These are phyloP conservation scores for Myotis daubentonii DNA, from an alignment of 2,797 vertebrate genomes.

Conservation along the genomic window DNA sequence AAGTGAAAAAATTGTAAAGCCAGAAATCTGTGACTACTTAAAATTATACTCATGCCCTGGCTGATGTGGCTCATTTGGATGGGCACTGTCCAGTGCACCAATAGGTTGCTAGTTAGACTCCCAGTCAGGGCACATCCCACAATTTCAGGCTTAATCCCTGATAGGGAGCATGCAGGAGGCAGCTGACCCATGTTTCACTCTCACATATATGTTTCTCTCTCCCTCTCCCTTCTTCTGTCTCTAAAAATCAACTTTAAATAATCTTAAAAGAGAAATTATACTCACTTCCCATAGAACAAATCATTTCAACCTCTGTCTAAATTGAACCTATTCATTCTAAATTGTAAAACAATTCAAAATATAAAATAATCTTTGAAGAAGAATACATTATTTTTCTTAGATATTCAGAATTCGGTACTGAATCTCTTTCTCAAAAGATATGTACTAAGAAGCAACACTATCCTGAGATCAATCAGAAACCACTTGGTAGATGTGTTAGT, in stretches of 20 bases:
- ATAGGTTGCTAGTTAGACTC: no score
- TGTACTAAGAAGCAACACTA: background rate
- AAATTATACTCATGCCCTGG: background rate
- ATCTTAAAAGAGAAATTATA: background rate
- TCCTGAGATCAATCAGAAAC: background rate
- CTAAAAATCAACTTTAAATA: no score
- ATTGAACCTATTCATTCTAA: background rate
- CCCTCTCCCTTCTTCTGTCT: no score
- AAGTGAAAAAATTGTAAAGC: slow-evolving; percentile 15
- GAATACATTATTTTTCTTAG: background rate
- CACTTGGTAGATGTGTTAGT: background rate
- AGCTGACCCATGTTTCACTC: no score
- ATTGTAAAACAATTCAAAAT: slow-evolving; percentile 14
- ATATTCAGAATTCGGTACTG: background rate
- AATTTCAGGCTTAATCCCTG: no score
- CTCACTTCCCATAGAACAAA: background rate
- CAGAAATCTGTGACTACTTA: background rate
- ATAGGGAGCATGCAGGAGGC: no score
- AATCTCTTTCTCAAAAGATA: background rate
- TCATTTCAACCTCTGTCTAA: background rate
- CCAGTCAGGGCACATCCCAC: no score
- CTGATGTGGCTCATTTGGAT: no score
- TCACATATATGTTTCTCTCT: no score
- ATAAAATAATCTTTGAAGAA: slow-evolving; percentile 4
- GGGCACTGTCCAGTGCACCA: no score